Evolutionary conservation across 1,140 invertebrate species (phyloP).

Genomic region (Melitaea cinxia): DNA sequence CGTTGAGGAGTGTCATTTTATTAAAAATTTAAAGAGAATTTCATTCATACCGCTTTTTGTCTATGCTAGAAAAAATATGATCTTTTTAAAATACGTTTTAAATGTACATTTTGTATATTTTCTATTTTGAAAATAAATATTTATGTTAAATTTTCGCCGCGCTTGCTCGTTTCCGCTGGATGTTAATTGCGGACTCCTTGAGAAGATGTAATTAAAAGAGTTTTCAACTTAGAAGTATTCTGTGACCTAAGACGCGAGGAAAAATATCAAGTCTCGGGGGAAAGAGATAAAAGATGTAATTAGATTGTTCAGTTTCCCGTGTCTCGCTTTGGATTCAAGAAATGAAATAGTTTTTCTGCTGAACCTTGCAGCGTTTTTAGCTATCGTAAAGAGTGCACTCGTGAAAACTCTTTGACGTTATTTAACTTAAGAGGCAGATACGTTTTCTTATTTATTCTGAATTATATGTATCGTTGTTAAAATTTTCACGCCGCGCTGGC

Average conservation of each 20-base stretch:
- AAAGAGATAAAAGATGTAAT: constrained; percentile 61
- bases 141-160: constrained; percentile 45
- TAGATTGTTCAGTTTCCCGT: constrained; percentile 60
- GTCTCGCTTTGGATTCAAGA: constrained; percentile 43
- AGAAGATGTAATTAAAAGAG: constrained; percentile 62
- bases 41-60: too few relatives aligned
- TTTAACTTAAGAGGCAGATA: constrained; percentile 26
- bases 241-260: constrained; percentile 42
- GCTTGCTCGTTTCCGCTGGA: constrained; percentile 46
- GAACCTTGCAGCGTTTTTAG: constrained; percentile 35
- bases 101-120: constrained; percentile 29
- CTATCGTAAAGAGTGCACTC: constrained; percentile 36
- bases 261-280: constrained; percentile 52
- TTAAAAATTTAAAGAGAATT: too few relatives aligned
- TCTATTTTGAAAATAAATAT: constrained; percentile 35
- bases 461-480: not conserved
- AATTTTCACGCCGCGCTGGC: not conserved
- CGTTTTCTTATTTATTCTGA: constrained; percentile 1
- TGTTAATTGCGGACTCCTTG: constrained; percentile 60
- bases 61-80: too few relatives aligned
- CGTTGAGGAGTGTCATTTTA: too few relatives aligned
- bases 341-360: constrained; percentile 60
- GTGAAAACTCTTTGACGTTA: constrained; percentile 31
- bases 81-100: constrained; percentile 22
- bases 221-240: constrained; percentile 56